Conservation (phyloP, 2,888 invertebrate species). For the Drosophila tanythrix region DNA sequence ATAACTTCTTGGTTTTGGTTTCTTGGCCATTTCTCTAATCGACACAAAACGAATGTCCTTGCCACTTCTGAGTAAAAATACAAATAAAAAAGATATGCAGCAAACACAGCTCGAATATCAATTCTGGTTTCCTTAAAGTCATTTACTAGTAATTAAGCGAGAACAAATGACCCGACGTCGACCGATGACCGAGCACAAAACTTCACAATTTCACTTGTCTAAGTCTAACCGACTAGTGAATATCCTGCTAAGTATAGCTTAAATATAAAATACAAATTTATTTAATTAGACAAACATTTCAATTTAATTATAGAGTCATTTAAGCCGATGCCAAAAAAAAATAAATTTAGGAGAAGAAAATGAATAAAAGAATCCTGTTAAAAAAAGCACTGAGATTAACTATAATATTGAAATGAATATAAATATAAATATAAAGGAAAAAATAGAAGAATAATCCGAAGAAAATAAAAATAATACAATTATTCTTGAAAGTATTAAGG, state of each 20-base stretch:
- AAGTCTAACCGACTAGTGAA: constrained; percentile 17
- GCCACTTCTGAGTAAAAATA: neutral
- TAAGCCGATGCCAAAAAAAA: neutral
- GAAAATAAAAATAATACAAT: too few species aligned
- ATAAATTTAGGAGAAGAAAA: neutral
- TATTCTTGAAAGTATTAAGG: too few species aligned
- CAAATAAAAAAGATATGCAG: constrained; percentile 6
- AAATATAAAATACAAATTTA: neutral
- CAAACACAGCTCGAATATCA: constrained; percentile 26
- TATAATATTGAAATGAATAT: neutral
- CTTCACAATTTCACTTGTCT: constrained; percentile 10
- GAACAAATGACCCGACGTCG: constrained; percentile 24
- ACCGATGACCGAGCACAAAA: constrained; percentile 44
- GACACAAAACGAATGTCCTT: neutral
- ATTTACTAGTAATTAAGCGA: constrained; percentile 57
- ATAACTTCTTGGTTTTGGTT: constrained; percentile 23
- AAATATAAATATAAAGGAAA: neutral
- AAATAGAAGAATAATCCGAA: too few species aligned
- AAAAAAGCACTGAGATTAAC: neutral
- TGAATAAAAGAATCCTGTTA: neutral
- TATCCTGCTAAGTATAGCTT: neutral
- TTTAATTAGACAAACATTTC: neutral
- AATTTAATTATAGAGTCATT: rapidly evolving
- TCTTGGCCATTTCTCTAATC: constrained; percentile 14
- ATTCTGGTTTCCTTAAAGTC: constrained; percentile 29